A percentile compares a stretch with the other conserved stretches of the same genome.
phyloP scores from a whole-genome alignment of 2,797 vertebrate genomes.

The Trachops cirrhosus region DNA sequence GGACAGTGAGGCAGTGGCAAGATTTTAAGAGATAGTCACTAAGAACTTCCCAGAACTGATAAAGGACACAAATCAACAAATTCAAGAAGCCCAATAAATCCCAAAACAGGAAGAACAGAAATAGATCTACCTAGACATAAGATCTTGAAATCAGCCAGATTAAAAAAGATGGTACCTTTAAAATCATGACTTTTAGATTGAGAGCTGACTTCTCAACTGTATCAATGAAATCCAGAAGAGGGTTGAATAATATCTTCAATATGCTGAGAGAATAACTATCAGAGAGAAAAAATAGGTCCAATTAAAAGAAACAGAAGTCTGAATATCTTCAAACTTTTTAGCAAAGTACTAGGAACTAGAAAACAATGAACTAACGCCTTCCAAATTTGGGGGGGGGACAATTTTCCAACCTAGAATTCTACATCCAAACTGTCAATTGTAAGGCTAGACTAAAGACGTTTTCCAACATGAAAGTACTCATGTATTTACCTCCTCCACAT shows the following conservation, averaged over 20 bases:
- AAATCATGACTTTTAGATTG: constrained; percentile 39
- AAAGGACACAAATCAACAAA: constrained; percentile 9
- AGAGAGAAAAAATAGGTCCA: neutral
- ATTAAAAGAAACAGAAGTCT: constrained; percentile 15
- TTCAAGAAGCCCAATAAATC: constrained; percentile 28
- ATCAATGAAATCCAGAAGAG: constrained; percentile 31
- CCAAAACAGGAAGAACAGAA: constrained; percentile 31
- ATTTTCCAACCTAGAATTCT: constrained; percentile 29
- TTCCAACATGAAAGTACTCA: constrained; percentile 9
- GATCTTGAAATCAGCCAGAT: neutral
- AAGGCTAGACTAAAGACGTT: neutral
- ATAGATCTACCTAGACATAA: neutral
- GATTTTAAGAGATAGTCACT: neutral
- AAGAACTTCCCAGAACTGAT: constrained; percentile 11
- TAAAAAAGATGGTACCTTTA: constrained; percentile 43
- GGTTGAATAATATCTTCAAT: constrained; percentile 7
- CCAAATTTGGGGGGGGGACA: neutral
- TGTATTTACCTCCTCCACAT: neutral
- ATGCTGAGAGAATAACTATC: neutral
- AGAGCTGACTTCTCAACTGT: neutral
- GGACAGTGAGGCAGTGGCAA: neutral
- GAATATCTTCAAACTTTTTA: neutral
- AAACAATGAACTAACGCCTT: neutral
- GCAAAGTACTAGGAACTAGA: neutral
- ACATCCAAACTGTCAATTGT: neutral